Base-by-base conservation (phyloP, 53 echinoderm and acorn worm species). In the Echinometra lucunter region DNA sequence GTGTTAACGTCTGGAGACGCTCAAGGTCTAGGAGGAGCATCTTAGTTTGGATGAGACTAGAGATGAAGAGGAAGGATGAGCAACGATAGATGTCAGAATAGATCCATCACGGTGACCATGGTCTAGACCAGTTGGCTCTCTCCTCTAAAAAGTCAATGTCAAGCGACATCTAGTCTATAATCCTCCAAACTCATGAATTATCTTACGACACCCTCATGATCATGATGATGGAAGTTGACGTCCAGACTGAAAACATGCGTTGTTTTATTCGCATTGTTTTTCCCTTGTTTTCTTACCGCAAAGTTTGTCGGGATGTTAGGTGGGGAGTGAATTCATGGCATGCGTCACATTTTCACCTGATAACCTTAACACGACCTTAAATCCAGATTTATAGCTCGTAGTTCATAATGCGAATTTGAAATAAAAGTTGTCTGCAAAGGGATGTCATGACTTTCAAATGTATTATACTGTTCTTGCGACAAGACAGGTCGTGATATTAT, bases 61-160 rank as follows among this genome's bases (percentile, higher is more conserved):
- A 85, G 85, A 85, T 47, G 85, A 85, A 49, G 85, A 85, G 85
- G 85, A 85, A 85, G 85, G 85, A 85, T 85, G 85, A 60, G 89
- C 89, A 89, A 21, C 19, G 89, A 93, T 93, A 78, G 75, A 93
- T 93, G 93, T 93, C 93, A 93, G 93, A 57, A 93, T 78, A 53
- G 32, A 93, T 93, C 80, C 80, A 56, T 93, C 93, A 93, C 66
- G 75, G 93, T 75, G 45, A 49, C 74, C 93, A 37, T 42, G 93
- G 93, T 93, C 93, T 93, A 93, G 93, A 93, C 93, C 57, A 18
- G 56, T 74, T 47, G 93, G 40, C 93, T 93, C 91, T 91, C 63
- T n/a, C 45, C 44, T 38, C 45, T 28, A 3, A 15, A 45, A 21
- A 91, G 91, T 91, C 91, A 66, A 91, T 91, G 66, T 91, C 91